Evolutionary conservation across 2,797 vertebrate genomes (phyloP), one percentile per base, ranked within the genome.

Genomic region (Parauchenoglanis punctatus): DNA sequence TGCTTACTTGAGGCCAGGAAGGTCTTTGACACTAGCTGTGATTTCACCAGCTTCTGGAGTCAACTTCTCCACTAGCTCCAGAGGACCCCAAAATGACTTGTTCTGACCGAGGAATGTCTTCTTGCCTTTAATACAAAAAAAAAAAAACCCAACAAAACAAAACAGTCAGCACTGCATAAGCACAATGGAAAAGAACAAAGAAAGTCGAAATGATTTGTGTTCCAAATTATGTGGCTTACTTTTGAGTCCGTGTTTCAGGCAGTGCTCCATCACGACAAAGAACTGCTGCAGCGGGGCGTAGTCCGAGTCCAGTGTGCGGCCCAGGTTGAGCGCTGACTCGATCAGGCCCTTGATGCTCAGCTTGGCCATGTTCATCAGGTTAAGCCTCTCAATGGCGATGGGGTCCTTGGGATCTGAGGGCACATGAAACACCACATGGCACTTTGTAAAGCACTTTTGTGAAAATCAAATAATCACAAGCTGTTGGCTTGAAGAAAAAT

Each of bases 311-410:
- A 99, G 96, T 0, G 97, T 99, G 83, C 98, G 96, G 52, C 98
- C 98, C 76, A 99, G 95, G 93, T 99, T 99, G 63, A 99, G 96
- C 0, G 98, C 99, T 0, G 99, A 99, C 92, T 99, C 98, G 0
- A 99, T 99, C 92, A 99, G 93, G 17, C 99, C 99, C 91, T 99
- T 99, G 93, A 99, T 99, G 90, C 98, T 99, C 93, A 99, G 95
- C 85, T 99, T 99, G 73, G 98, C 98, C 99, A 99, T 99, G 94
- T 99, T 99, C 98, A 99, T 99, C 93, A 99, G 93, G 95, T 99
- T 99, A 91, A 99, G 98, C 92, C 98, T 97, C 84, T 99, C 99
- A 10, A 99, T 99, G 40, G 98, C 98, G 90, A 99, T 98, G 77
- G 98, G 97, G 93, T 99, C 99, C 94, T 99, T 99, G 12, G 98